Evolutionary conservation across 2,888 invertebrate species (phyloP).

Genomic region (Lochmaea crataegi): DNA sequence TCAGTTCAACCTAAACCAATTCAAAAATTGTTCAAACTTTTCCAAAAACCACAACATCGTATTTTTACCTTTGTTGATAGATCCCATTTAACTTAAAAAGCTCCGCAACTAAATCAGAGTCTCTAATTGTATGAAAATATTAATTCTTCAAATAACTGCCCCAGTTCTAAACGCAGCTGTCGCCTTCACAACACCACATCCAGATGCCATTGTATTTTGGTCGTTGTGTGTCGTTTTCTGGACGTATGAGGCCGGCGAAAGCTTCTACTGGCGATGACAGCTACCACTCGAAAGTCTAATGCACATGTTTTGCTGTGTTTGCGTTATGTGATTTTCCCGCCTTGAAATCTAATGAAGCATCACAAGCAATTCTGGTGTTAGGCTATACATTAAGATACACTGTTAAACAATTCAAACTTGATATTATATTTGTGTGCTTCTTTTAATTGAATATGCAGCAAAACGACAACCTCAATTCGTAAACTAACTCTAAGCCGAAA

Average conservation of each 20-base stretch:
- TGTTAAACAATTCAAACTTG: not conserved
- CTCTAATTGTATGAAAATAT: not conserved
- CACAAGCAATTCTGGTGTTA: slow-evolving; percentile 54
- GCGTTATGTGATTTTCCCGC: slow-evolving; percentile 52
- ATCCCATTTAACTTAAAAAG: not conserved
- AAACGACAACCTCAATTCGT: not conserved
- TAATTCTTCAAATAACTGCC: slow-evolving; percentile 4
- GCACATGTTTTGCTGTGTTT: slow-evolving; percentile 56
- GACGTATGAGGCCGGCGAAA: slow-evolving; percentile 19
- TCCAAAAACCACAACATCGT: too few species aligned
- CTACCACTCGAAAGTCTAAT: slow-evolving; percentile 57
- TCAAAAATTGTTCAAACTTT: too few species aligned
- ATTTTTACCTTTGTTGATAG: not conserved
- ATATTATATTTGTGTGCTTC: too few species aligned
- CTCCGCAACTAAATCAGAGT: not conserved
- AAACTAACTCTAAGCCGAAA: not conserved
- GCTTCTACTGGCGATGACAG: slow-evolving; percentile 49
- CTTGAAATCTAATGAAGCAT: slow-evolving; percentile 60
- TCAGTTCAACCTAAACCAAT: too few species aligned
- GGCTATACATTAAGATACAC: slow-evolving; percentile 1
- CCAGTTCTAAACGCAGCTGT: slow-evolving; percentile 15
- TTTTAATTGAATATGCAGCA: not conserved
- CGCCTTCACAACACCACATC: slow-evolving; percentile 18
- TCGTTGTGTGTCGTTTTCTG: slow-evolving; percentile 26
- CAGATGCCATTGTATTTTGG: slow-evolving; percentile 21